These are phyloP conservation scores for Cephus pygmeus DNA, from an alignment of 2,888 invertebrate species.

Conservation along the genomic window DNA sequence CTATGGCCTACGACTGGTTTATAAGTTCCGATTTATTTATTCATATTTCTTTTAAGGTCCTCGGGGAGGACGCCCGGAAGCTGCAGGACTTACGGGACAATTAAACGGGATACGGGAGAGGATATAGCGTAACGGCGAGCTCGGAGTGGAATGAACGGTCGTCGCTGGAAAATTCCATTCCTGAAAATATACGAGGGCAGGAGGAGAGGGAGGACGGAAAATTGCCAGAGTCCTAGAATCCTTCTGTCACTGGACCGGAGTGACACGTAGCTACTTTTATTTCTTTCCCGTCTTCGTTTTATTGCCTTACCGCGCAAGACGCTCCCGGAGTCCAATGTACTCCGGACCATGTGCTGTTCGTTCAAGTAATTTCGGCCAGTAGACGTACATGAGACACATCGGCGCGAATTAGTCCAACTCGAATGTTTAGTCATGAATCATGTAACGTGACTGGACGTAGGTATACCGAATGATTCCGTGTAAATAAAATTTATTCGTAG, in stretches of 20 bases:
- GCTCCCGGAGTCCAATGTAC: neutral
- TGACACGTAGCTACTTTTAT: neutral
- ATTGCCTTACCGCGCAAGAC: neutral
- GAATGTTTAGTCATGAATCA: neutral
- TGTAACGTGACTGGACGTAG: neutral
- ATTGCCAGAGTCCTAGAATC: neutral
- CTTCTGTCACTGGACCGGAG: neutral
- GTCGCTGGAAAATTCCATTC: neutral
- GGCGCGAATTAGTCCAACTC: neutral
- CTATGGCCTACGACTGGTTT: neutral
- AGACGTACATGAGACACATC: neutral
- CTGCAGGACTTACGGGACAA: neutral
- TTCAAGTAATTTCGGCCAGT: neutral
- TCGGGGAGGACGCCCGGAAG: neutral
- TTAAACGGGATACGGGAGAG: neutral
- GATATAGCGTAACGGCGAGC: neutral
- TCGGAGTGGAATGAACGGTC: neutral
- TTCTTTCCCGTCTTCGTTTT: neutral
- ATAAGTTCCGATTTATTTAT: slow-evolving; percentile 40
- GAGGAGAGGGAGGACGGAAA: neutral
- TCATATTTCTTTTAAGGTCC: slow-evolving; percentile 30
- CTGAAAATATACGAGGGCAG: neutral
- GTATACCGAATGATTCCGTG: neutral
- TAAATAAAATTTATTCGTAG: neutral
- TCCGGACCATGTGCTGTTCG: neutral